Base-by-base conservation (phyloP, 1,140 invertebrate species). In the Tetranychus urticae region DNA sequence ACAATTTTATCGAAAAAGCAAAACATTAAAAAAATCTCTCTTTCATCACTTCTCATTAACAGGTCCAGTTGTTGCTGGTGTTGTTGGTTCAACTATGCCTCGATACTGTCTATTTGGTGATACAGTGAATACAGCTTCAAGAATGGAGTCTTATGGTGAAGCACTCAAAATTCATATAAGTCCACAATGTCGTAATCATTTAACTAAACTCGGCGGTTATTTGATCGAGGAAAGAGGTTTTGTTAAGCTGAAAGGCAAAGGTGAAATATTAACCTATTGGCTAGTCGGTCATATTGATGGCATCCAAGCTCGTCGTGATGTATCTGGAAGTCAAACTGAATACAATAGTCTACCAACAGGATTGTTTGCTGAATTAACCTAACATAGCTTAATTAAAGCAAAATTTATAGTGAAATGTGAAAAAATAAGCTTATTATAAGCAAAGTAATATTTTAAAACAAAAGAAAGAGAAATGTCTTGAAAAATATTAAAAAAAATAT, bases 71-170 rank as follows among this genome's bases (percentile, higher is more conserved):
- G 84, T 88, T 33, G 89, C 89, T 2, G 88, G 87, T 12, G 86
- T 90, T 0, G 87, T 91, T 0, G 87, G 87, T 1, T 70, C 84
- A 33, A 88, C 87, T 70, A 90, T 90, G 86, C 88, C 88, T 0
- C 75, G 86, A 54, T 92, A 90, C 69, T 90, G 87, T 70, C 72
- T 92, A 1, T 88, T 88, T 69, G 87, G 87, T 0, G 87, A 91
- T 66, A 88, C 87, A 0, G 86, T 94, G 7, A 60, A 60, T 33
- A 60, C 47, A 10, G 59, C 59, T 34, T 50, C 46, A 3, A 8
- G 59, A 50, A 60, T 92, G 87, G 88, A 93, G 70, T 87, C 46
- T 1, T 36, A 35, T 8, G 50, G 64, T 4, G 59, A 66, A 76
- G 76, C 77, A 7, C 67, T 87, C 61, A 83, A 84, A 73, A 88